phyloP scores from a whole-genome alignment of 2,113 vertebrate genomes.

The Sinocyclocheilus anshuiensis region DNA sequence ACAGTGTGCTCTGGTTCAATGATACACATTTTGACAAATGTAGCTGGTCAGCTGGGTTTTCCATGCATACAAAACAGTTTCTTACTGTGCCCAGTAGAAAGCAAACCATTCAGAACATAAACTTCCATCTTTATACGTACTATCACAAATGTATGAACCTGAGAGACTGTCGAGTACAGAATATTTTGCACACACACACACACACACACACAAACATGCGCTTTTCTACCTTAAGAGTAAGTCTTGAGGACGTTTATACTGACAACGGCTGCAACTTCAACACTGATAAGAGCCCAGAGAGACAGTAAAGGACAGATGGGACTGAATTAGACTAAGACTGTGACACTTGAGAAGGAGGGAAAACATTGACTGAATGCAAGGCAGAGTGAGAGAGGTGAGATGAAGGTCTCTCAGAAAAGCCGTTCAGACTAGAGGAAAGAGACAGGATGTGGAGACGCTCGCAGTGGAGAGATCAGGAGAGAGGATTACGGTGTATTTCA shows the following conservation, averaged over 20 bases:
- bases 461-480: not conserved
- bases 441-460: constrained; percentile 2
- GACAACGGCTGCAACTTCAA: constrained; percentile 51
- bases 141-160: not conserved
- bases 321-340: constrained; percentile 64
- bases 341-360: constrained; percentile 61
- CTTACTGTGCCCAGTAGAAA: not conserved
- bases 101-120: not conserved
- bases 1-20: not conserved
- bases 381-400: constrained; percentile 39
- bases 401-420: not conserved
- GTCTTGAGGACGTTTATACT: constrained; percentile 45
- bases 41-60: not conserved
- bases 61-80: not conserved
- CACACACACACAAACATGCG: not conserved
- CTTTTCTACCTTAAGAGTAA: constrained; percentile 10
- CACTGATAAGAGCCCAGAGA: constrained; percentile 32
- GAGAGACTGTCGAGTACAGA: not conserved
- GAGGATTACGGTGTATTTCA: constrained; percentile 48
- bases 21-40: constrained; percentile 1
- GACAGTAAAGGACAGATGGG: constrained; percentile 7
- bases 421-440: not conserved
- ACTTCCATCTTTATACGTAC: not conserved
- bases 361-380: constrained; percentile 41
- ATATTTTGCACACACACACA: not conserved